These are phyloP conservation scores for Meiosimyza decipiens DNA, from an alignment of 2,888 invertebrate species.

Conservation along the genomic window DNA sequence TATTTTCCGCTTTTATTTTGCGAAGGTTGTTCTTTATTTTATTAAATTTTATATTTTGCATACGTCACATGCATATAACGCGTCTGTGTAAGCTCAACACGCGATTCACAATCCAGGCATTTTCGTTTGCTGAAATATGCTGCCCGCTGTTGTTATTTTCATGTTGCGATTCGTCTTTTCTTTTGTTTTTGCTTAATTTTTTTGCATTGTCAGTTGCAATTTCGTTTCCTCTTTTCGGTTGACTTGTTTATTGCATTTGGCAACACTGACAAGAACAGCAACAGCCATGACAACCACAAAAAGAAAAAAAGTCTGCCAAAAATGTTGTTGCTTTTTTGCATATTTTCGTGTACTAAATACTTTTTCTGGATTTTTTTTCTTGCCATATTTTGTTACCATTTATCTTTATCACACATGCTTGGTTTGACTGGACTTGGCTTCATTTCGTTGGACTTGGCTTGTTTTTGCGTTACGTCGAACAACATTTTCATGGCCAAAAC, in stretches of 20 bases:
- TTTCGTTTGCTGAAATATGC: not conserved
- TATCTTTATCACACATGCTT: conserved; percentile 38
- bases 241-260: conserved; percentile 25
- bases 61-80: too few species aligned
- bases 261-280: not conserved
- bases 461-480: not conserved
- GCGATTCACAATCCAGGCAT: not conserved
- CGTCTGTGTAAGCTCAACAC: not conserved
- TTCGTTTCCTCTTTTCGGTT: not conserved
- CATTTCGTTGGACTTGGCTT: not conserved
- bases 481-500: not conserved
- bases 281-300: not conserved
- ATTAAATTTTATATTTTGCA: not conserved
- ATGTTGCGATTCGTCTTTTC: too few species aligned
- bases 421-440: conserved; percentile 11
- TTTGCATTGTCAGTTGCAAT: conserved; percentile 5
- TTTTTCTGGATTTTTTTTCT: not conserved
- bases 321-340: not conserved
- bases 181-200: not conserved
- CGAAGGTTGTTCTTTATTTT: not conserved
- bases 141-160: too few species aligned
- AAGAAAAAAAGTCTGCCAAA: conserved; percentile 8
- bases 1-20: conserved; percentile 2
- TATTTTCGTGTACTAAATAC: not conserved
- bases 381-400: conserved; percentile 32